These are phyloP conservation scores for Cossypha dichroa DNA, from an alignment of 2,797 vertebrate genomes.

Conservation along the genomic window DNA sequence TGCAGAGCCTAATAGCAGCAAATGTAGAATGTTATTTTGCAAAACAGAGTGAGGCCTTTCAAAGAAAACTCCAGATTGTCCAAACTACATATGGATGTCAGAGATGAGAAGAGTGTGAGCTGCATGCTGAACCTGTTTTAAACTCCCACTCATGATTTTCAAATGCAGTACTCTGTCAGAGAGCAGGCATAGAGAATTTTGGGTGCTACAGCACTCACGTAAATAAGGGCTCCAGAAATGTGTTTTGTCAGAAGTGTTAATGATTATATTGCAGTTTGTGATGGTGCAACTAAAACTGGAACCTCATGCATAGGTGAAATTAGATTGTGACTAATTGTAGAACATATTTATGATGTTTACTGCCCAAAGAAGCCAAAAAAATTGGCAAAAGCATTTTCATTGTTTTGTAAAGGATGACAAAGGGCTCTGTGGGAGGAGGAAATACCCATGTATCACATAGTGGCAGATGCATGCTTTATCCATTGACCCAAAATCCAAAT, in stretches of 20 bases:
- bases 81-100: slow-evolving; percentile 41
- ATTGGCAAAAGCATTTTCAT: background rate
- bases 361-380: background rate
- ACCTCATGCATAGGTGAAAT: background rate
- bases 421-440: background rate
- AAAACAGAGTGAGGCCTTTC: background rate
- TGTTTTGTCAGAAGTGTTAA: background rate
- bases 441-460: background rate
- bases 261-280: background rate
- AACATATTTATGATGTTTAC: background rate
- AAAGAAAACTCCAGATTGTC: slow-evolving; percentile 29
- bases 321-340: background rate
- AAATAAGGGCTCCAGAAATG: background rate
- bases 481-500: background rate
- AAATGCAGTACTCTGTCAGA: background rate
- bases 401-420: background rate
- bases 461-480: background rate
- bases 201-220: background rate
- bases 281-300: background rate
- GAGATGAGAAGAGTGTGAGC: slow-evolving; percentile 40
- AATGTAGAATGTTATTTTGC: background rate
- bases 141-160: slow-evolving; percentile 48
- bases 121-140: slow-evolving; percentile 28
- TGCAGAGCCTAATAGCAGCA: background rate
- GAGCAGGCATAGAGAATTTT: background rate